Conservation (phyloP, 2,797 vertebrate genomes). For the Uromys caudimaculatus region DNA sequence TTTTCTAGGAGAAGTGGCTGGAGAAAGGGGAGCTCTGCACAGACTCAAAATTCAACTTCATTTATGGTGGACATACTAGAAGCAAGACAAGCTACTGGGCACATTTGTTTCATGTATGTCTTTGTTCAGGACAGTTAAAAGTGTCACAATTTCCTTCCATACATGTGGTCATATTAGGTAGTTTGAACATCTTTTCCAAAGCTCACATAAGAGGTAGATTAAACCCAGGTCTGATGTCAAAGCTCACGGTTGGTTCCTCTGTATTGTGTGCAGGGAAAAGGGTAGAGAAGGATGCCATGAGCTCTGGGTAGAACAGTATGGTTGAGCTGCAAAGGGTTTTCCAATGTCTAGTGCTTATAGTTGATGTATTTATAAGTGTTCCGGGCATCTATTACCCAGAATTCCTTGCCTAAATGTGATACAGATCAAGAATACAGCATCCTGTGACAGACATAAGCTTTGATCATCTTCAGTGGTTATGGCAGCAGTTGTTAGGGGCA, state of each 20-base stretch:
- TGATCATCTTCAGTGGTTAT: background rate
- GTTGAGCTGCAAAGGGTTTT: background rate
- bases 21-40: background rate
- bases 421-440: background rate
- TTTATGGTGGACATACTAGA: background rate
- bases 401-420: background rate
- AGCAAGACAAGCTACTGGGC: background rate
- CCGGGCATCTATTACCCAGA: background rate
- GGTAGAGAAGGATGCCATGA: background rate
- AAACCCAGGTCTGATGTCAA: background rate
- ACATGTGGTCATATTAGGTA: background rate
- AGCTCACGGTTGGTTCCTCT: background rate
- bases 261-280: background rate
- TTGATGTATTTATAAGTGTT: background rate
- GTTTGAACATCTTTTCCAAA: background rate
- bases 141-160: background rate
- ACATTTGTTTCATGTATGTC: background rate
- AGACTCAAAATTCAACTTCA: background rate
- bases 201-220: conserved; percentile 24
- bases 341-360: background rate
- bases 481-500: conserved; percentile 33
- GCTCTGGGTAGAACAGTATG: background rate
- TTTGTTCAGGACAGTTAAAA: background rate
- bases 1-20: background rate
- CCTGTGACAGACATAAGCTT: background rate